These are phyloP conservation scores for Hippolais icterina DNA, from an alignment of 2,113 vertebrate genomes.

Conservation along the genomic window DNA sequence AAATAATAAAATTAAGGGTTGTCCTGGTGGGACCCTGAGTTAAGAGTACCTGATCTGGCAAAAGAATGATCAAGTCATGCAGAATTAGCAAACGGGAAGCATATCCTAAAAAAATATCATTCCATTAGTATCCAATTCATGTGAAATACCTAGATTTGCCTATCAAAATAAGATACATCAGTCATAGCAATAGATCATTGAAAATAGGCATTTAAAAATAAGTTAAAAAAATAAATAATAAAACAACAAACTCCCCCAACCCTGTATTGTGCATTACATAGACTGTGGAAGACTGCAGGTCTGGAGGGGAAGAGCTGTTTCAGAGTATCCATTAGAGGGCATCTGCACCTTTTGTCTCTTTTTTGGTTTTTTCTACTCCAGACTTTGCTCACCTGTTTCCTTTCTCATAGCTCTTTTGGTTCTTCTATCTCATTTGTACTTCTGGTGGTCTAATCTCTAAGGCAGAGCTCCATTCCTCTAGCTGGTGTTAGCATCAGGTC, in stretches of 20 bases:
- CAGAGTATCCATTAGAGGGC: accelerated
- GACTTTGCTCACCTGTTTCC: neutral
- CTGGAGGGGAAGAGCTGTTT: neutral
- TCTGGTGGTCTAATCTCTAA: neutral
- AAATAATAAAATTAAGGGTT: neutral
- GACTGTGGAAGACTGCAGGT: neutral
- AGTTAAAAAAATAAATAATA: neutral
- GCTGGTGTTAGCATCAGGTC: neutral
- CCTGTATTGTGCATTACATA: neutral
- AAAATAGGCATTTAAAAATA: neutral
- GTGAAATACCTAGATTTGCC: neutral
- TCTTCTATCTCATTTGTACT: neutral
- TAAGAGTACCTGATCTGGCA: neutral
- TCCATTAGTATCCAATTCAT: neutral
- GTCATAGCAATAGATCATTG: neutral
- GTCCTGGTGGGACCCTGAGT: neutral
- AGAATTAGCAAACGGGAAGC: neutral
- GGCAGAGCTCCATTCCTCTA: neutral
- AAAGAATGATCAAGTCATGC: neutral
- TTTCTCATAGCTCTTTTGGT: neutral
- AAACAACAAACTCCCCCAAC: accelerated
- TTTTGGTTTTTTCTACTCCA: neutral
- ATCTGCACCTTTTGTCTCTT: neutral
- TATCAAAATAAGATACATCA: neutral
- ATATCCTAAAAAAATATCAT: neutral